Conservation (phyloP, 2,113 vertebrate genomes). For the Panthera uncia region DNA sequence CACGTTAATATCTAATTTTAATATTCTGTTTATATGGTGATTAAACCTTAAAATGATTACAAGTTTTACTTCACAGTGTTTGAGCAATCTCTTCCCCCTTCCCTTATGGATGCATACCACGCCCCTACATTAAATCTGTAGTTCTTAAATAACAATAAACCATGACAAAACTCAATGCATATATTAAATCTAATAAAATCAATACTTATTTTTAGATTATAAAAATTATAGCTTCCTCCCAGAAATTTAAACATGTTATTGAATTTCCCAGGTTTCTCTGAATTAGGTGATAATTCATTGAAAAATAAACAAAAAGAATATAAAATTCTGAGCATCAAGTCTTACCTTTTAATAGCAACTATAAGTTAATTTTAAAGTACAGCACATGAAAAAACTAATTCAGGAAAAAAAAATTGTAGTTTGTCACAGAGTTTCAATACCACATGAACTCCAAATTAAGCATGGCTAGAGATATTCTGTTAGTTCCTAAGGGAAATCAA, state of each 20-base stretch:
- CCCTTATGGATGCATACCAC: not conserved
- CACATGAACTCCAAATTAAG: slow-evolving; percentile 3
- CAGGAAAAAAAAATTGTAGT: not conserved
- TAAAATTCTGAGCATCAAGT: not conserved
- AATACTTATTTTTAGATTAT: not conserved
- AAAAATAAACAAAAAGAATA: not conserved
- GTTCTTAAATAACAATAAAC: not conserved
- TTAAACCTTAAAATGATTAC: not conserved
- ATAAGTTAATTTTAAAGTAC: not conserved
- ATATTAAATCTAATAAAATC: not conserved
- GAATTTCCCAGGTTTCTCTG: not conserved
- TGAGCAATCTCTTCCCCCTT: not conserved
- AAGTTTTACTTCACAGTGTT: not conserved
- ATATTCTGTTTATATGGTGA: not conserved
- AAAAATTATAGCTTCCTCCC: not conserved
- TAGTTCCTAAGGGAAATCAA: slow-evolving; percentile 55
- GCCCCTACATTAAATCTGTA: not conserved
- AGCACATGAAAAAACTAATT: not conserved
- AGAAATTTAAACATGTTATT: not conserved
- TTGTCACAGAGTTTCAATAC: slow-evolving; percentile 11
- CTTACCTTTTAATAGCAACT: not conserved
- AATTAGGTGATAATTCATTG: not conserved
- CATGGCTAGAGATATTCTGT: not conserved
- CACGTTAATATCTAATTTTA: not conserved
- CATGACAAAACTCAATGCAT: not conserved